A percentile compares a stretch with the other conserved stretches of the same genome.
phyloP scores from a whole-genome alignment of 2,797 vertebrate species.

The Dicrostonyx torquatus region DNA sequence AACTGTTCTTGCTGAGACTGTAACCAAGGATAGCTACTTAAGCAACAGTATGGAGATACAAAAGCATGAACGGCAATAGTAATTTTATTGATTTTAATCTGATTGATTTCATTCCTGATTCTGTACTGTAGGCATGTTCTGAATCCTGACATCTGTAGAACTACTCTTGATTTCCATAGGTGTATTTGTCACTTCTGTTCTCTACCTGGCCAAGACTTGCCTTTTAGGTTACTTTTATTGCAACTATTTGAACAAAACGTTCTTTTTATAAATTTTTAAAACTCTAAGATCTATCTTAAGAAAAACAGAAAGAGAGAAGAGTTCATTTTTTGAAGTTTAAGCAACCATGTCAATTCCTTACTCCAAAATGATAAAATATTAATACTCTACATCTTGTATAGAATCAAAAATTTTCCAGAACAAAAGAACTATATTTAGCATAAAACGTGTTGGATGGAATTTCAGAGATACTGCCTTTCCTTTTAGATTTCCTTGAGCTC shows the following conservation, averaged over 20 bases:
- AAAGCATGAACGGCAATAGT: neutral
- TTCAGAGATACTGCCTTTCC: neutral
- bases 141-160: neutral
- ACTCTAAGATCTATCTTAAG: constrained; percentile 59
- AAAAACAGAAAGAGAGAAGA: constrained; percentile 49
- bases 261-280: constrained; percentile 70
- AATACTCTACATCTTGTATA: constrained; percentile 66
- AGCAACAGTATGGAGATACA: neutral
- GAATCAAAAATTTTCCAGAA: constrained; percentile 63
- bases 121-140: neutral
- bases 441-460: constrained; percentile 38
- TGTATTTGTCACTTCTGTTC: neutral
- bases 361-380: constrained; percentile 74
- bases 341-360: constrained; percentile 37
- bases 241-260: constrained; percentile 62
- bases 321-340: constrained; percentile 62
- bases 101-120: neutral
- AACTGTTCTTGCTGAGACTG: neutral
- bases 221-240: constrained; percentile 63
- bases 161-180: neutral
- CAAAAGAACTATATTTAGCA: constrained; percentile 39
- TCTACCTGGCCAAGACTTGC: constrained; percentile 17
- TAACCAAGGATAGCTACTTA: neutral
- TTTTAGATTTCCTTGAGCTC: neutral
- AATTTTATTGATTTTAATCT: constrained; percentile 40